Base-by-base conservation (phyloP, 2,888 invertebrate genomes). In the Drosophila macrospina region DNA sequence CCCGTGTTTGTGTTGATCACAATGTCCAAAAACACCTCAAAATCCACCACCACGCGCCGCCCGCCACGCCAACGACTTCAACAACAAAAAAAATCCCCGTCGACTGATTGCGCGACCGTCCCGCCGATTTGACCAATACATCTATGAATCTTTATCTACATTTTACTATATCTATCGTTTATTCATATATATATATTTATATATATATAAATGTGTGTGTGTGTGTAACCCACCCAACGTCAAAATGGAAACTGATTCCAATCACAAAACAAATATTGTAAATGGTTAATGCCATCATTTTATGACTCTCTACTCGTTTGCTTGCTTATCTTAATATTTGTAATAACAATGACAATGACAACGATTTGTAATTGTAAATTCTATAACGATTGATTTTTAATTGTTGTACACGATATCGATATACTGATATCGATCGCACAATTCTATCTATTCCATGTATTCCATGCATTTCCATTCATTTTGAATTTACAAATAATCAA, bases 91-190 rank as follows among this genome's bases (percentile, higher is more conserved):
- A 71, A 75, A 85, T 86, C 77, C 86, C 86, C 87, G 84, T 85
- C 88, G 84, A 85, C 86, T 85, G 85, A 85, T 85, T 85, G 86
- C 67, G 74, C 72, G 59, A 67, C 80, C 78, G 87, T 78, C 64
- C 83, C 86, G 87, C 72, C 59, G 74, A 78, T 47, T 78, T 84
- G 83, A 84, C 84, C 81, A 75, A 78, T 41, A n/a, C 34, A 44
- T 60, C 15, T 39, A 57, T 50, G 42, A 50, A 41, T 56, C 59
- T 64, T 51, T 61, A 42, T 62, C 54, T 70, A 60, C 61, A 20
- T 20, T 20, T 20, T 20, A 20, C 20, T 42, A 60, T 61, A 55
- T 37, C 30, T 42, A 44, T 32, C 26, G 32, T 32, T 20, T 13
- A 24, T 55, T 24, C 44, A 44, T 73, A 52, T 69, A 55, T 56